A percentile compares a stretch with the other conserved stretches of the same genome.
These are phyloP conservation scores for Urechis unicinctus DNA, from an alignment of 2,888 invertebrate species.

Conservation along the genomic window DNA sequence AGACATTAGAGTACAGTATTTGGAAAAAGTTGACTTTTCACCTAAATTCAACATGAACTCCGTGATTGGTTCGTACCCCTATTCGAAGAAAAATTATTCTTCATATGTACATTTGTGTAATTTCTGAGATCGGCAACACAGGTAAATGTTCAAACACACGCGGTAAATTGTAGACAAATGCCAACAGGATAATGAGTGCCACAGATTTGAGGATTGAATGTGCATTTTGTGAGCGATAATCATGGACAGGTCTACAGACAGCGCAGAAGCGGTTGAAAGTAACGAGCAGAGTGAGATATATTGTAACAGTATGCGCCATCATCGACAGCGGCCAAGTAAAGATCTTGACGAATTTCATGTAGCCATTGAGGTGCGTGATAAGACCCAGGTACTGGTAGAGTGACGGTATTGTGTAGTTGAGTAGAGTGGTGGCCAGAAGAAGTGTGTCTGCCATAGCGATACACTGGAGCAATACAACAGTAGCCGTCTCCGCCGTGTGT, in stretches of 20 bases:
- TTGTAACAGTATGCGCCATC: conserved; percentile 21
- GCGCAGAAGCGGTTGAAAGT: conserved; percentile 18
- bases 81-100: not conserved
- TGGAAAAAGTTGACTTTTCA: conserved; percentile 17
- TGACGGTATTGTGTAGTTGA: conserved; percentile 12
- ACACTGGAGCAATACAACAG: conserved; percentile 16
- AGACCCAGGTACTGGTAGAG: conserved; percentile 8
- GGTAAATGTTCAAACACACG: conserved; percentile 22
- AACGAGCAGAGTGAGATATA: conserved; percentile 21
- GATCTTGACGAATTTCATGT: not conserved
- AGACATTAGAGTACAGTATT: conserved; percentile 20
- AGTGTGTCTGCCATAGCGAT: conserved; percentile 10
- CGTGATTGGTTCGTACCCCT: no score
- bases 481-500: conserved; percentile 15
- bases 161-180: conserved; percentile 21
- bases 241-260: conserved; percentile 14
- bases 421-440: conserved; percentile 6
- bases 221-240: conserved; percentile 4
- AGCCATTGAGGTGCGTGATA: no score
- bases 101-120: no score
- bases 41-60: conserved; percentile 17
- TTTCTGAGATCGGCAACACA: no score
- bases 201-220: conserved; percentile 12
- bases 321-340: conserved; percentile 19
- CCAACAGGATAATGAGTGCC: conserved; percentile 11